phyloP scores from a whole-genome alignment of 2,797 vertebrate species.

The Rhadinocentrus ornatus region DNA sequence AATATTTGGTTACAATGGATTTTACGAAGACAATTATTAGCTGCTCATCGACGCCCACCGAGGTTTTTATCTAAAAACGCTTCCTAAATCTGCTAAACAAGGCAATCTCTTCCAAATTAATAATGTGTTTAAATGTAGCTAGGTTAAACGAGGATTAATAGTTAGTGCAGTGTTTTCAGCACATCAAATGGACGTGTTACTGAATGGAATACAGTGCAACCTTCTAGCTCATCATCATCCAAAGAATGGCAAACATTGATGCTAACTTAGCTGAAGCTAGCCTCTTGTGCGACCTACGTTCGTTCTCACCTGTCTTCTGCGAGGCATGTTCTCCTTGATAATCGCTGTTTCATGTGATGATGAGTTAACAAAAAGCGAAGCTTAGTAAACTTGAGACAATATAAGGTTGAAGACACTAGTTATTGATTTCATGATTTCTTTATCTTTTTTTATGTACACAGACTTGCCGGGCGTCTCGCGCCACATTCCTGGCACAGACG shows the following conservation, averaged over 20 bases:
- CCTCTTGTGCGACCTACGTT: slow-evolving; percentile 53
- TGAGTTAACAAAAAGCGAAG: background rate
- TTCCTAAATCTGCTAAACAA: background rate
- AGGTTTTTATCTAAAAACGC: background rate
- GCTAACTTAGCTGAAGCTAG: slow-evolving; percentile 68
- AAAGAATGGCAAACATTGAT: slow-evolving; percentile 13
- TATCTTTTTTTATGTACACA: slow-evolving; percentile 60
- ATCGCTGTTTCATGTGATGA: background rate
- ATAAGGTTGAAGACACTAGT: background rate
- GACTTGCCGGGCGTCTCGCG: slow-evolving; percentile 49
- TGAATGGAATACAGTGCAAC: slow-evolving; percentile 38
- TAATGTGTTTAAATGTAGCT: accelerated
- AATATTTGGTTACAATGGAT: background rate
- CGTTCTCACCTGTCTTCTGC: slow-evolving; percentile 77
- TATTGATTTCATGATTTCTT: slow-evolving; percentile 40
- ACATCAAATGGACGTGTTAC: background rate
- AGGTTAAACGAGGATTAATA: background rate
- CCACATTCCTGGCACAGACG: slow-evolving; percentile 57
- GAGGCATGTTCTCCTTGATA: slow-evolving; percentile 68
- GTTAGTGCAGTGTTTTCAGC: accelerated
- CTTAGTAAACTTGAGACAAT: background rate
- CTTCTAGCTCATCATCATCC: background rate
- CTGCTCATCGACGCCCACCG: slow-evolving; percentile 23
- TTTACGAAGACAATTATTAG: background rate
- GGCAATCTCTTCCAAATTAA: background rate